Base-by-base conservation (phyloP, 1,140 invertebrate species). In the Aricia agestis region DNA sequence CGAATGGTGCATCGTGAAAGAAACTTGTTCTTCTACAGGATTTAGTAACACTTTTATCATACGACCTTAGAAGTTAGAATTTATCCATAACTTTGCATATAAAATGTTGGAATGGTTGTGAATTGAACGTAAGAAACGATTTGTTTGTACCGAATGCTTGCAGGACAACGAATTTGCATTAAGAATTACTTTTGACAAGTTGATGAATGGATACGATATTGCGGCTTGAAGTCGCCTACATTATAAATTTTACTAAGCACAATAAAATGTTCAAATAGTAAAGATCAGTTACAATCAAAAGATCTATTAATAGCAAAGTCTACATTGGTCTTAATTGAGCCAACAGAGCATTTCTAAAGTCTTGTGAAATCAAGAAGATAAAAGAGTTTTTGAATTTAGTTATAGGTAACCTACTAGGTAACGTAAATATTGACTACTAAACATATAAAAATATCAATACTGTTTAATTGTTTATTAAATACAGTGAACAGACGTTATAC, bases 1-100 rank as follows among this genome's bases (percentile, higher is more conserved):
- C 36, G 9, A 36, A 36, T 5, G 6, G 2, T 36, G 5, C 36
- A 36, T 32, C 32, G 32, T 6, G 32, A 7, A 36, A 36, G 36
- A 36, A 7, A 36, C 36, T 36, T 36, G 36, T 36, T 1, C 9
- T 36, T 36, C 36, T 36, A 36, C 36, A 7, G 36, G 36, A 36
- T 36, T 36, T 36, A 36, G 36, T 36, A 36, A 36, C 36, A 36
- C 36, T 75, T 72, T 41, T 75, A 72, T 61, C 45, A 13, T 9
- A 13, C 9, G 9, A 15, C 45, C 45, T 52, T 52, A 52, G 45
- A 52, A 52, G 7, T 52, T 13, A 52, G 45, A 52, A 52, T 52
- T 52, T 13, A 52, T 52, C 45, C 6, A 52, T 52, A 52, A 52
- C 11, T 52, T 52, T 52, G 11, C 45, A 52, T 52, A 13, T 52